Evolutionary conservation across 1,140 invertebrate genomes (phyloP).

Genomic region (Globodera ellingtonae): DNA sequence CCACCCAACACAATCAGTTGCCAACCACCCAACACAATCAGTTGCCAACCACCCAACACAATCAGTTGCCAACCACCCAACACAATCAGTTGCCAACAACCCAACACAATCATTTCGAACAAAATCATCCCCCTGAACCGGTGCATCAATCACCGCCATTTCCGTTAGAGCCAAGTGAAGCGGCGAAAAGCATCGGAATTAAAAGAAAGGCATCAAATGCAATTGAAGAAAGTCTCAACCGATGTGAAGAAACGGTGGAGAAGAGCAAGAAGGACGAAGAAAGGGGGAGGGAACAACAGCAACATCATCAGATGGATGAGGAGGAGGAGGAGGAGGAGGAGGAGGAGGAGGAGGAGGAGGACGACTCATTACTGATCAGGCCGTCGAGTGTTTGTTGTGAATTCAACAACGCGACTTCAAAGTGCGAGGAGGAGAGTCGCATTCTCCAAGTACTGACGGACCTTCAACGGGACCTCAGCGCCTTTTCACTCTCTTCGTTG

Average conservation of each 20-base stretch:
- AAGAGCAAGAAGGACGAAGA: not conserved
- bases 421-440: slow-evolving; percentile 30
- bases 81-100: not conserved
- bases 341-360: slow-evolving; percentile 5
- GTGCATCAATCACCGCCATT: not conserved
- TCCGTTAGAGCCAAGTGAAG: not conserved
- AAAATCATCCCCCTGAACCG: not conserved
- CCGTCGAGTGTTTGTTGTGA: slow-evolving; percentile 1
- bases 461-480: slow-evolving; percentile 52
- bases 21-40: no score
- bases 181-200: not conserved
- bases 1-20: not conserved
- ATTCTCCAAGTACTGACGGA: slow-evolving; percentile 43
- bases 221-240: not conserved
- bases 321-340: not conserved
- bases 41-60: no score
- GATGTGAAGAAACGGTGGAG: not conserved
- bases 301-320: not conserved
- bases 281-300: not conserved
- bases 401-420: slow-evolving; percentile 2
- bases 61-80: no score
- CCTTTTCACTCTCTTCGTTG: slow-evolving; percentile 56
- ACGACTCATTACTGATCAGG: not conserved
- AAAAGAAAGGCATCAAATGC: not conserved
- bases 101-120: not conserved